Evolutionary conservation across 2,113 vertebrate genomes (phyloP), one percentile per base, ranked within the genome.

Genomic region (Xiphorhynchus elegans): DNA sequence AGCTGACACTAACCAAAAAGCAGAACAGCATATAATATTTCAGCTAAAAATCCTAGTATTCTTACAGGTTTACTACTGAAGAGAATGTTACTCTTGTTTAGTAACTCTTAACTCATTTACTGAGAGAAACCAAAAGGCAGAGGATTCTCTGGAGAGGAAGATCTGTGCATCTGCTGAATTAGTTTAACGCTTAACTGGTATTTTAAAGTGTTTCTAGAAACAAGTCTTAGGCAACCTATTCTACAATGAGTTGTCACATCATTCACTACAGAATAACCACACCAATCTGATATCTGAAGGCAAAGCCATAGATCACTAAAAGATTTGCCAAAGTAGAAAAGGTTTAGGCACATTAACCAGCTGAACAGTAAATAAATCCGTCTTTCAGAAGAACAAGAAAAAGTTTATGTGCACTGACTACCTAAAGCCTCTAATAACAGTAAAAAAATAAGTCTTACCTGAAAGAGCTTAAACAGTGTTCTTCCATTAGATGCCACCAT

Each of bases 401-500:
- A 49, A 28, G 4, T 11, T 68, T 7, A 3, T 3, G 8, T 40
- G 86, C 28, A 40, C 37, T 28, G 55, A 58, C 46, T 44, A 74
- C 7, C 7, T 21, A 23, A 77, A 47, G 18, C 7, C 9, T 72
- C 29, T 42, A 24, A 46, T 19, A 73, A n/a, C 2, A 75, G 7
- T 8, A 17, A 62, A 15, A 7, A 18, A 74, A 0, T 2, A 87
- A 75, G 3, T 80, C 94, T 96, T 78, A 99, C 99, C 99, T 99
- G 99, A 95, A 99, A 99, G 68, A 99, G 99, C 89, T 99, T 99
- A 96, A 99, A 99, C 8, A 99, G 98, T 0, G 99, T 99, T 96
- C 99, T 98, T 82, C 99, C 99, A 79, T 99, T 98, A 78, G 98
- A 98, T 29, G 99, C 99, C 68, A 99, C 99, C 99, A 99, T 99